Evolutionary conservation across 2,113 vertebrate species (phyloP), one percentile per base, ranked within the genome.

Genomic region (Onychostoma macrolepis): DNA sequence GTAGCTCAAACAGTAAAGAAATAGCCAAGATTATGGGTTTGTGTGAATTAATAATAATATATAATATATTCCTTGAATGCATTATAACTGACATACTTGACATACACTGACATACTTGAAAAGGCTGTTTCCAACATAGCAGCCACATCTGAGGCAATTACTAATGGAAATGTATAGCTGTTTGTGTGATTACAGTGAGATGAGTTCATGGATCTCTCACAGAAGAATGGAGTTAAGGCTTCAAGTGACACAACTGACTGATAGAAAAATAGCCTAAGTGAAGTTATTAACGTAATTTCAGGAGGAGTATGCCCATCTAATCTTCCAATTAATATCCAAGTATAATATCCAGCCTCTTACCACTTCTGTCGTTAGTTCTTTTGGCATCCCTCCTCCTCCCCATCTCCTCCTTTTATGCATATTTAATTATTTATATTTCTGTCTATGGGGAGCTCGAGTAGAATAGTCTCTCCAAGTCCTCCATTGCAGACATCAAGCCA

Each of bases 141-240:
- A 41, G 24, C 19, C 69, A 41, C 36, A 38, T 41, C 36, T 4
- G 2, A 75, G 6, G 5, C 41, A 17, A 26, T 26, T 28, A 75
- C 41, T 45, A 75, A 45, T 45, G 12, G n/a, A 75, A 45, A 45
- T 45, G 1, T 45, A 45, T 1, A 28, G 38, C 13, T 45, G 41
- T 75, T 45, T 75, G 24, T 45, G 24, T 76, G 72, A 48, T 76
- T 76, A 76, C 41, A 76, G 41, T 5, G n/a, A 48, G n/a, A 48
- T 76, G 41, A 24, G 4, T 74, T 10, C 71, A 74, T 43, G 24
- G 38, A 43, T 43, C 8, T 74, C 21, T n/a, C 36, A 41, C 7
- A 74, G 71, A 43, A 13, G 36, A 43, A 48, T 15, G 2, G 12
- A 15, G 72, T 24, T 75, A 10, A n/a, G 36, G 24, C 24, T 43